Evolutionary conservation across 64 coral and sea anemone genomes (phyloP).

Genomic region (Pocillopora verrucosa): DNA sequence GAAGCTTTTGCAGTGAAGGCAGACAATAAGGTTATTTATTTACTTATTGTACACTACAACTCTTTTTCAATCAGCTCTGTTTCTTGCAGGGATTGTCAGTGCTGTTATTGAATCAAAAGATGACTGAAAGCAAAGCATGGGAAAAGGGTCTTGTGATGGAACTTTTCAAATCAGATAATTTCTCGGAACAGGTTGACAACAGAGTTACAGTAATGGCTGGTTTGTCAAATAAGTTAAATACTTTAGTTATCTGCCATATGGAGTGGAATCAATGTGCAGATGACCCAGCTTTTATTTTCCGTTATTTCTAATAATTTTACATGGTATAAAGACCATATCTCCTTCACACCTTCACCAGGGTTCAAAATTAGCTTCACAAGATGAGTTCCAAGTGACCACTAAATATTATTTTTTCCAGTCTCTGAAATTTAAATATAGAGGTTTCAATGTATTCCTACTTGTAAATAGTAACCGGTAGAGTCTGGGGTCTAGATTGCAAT

Average conservation of each 20-base stretch:
- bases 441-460: no score
- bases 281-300: background rate
- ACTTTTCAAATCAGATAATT: constrained; percentile 48
- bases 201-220: constrained; percentile 60
- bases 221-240: constrained; percentile 66
- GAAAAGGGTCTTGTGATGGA: constrained; percentile 78
- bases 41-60: no score
- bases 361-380: no score
- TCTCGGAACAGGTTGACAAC: constrained; percentile 57
- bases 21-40: background rate
- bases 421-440: no score
- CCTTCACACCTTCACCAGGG: no score
- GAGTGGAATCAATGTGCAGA: background rate
- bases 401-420: no score
- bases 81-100: constrained; percentile 64
- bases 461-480: no score
- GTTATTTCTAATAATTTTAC: background rate
- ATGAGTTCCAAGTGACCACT: no score
- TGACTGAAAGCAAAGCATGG: constrained; percentile 57
- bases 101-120: constrained; percentile 77
- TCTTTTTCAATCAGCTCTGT: background rate
- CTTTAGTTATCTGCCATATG: background rate
- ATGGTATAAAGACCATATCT: no score
- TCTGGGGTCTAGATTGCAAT: no score
- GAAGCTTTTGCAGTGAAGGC: background rate